A percentile compares a stretch with the other conserved stretches of the same genome.
Evolutionary conservation across 2,113 vertebrate species (phyloP).

Genomic region (Nycticebus coucang): DNA sequence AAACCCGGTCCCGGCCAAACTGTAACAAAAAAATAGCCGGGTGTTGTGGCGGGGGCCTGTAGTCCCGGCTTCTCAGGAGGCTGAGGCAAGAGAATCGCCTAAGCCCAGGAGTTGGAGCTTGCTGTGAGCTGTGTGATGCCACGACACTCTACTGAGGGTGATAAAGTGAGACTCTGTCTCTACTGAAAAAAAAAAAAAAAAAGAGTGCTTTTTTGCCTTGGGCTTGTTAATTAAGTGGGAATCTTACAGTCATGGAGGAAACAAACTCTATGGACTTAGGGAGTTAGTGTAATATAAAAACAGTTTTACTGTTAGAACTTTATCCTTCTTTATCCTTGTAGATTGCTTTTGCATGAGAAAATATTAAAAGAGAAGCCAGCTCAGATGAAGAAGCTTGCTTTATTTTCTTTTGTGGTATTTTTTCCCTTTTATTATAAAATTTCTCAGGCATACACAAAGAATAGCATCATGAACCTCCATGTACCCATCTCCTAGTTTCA

Average conservation of each 20-base stretch:
- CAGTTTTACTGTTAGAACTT: not conserved
- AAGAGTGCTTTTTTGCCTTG: not conserved
- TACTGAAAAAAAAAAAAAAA: no score
- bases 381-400: not conserved
- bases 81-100: no score
- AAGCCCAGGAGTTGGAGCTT: no score
- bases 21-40: no score
- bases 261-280: not conserved
- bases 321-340: not conserved
- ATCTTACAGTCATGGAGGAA: not conserved
- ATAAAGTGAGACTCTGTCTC: no score
- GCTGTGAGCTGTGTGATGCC: no score
- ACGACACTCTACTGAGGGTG: no score
- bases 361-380: not conserved
- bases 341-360: not conserved
- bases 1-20: no score
- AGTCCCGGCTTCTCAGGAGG: no score
- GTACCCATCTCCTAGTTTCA: not conserved
- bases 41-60: no score
- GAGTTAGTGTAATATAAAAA: not conserved
- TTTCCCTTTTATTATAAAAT: not conserved
- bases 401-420: not conserved
- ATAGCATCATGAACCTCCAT: not conserved
- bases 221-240: not conserved
- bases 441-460: not conserved